These are phyloP conservation scores for Menidia beryllina DNA, from an alignment of 2,113 vertebrate genomes.

Conservation along the genomic window DNA sequence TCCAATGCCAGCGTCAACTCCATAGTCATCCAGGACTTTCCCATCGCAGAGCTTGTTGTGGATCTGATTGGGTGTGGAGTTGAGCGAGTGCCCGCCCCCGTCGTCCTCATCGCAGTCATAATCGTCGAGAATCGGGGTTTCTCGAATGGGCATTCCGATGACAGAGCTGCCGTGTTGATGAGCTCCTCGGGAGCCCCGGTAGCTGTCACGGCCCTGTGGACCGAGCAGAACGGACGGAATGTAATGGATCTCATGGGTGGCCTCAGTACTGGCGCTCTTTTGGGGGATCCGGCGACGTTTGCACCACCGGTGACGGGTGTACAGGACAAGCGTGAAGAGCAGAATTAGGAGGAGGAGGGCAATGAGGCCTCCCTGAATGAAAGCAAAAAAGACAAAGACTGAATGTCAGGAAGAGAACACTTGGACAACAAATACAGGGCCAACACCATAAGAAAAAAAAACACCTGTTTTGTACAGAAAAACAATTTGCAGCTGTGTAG, in stretches of 20 bases:
- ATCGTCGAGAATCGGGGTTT: conserved; percentile 97
- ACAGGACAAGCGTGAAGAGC: conserved; percentile 93
- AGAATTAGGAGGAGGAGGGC: conserved; percentile 92
- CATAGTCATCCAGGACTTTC: conserved; percentile 86
- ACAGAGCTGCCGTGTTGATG: conserved; percentile 92
- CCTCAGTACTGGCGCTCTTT: conserved; percentile 97
- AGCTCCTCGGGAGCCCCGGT: conserved; percentile 84
- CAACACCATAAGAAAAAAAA: too few species aligned
- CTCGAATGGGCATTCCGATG: conserved; percentile 94
- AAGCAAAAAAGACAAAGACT: neutral
- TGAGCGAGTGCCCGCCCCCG: conserved; percentile 77
- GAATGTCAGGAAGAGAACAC: neutral
- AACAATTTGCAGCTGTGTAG: too few species aligned
- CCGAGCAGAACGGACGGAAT: conserved; percentile 96
- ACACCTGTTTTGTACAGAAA: too few species aligned
- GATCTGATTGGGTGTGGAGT: conserved; percentile 77
- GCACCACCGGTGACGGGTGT: conserved; percentile 94
- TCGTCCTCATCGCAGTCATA: conserved; percentile 94
- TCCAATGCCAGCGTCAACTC: conserved; percentile 68
- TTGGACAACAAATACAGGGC: too few species aligned
- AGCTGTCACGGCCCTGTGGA: conserved; percentile 91
- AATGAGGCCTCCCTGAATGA: conserved; percentile 92
- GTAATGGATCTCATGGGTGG: conserved; percentile 98
- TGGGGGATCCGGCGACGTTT: conserved; percentile 92
- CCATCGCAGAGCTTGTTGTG: conserved; percentile 80